Evolutionary conservation across 2,888 invertebrate genomes (phyloP), one percentile per base, ranked within the genome.

Genomic region (Sphaerophoria taeniata): DNA sequence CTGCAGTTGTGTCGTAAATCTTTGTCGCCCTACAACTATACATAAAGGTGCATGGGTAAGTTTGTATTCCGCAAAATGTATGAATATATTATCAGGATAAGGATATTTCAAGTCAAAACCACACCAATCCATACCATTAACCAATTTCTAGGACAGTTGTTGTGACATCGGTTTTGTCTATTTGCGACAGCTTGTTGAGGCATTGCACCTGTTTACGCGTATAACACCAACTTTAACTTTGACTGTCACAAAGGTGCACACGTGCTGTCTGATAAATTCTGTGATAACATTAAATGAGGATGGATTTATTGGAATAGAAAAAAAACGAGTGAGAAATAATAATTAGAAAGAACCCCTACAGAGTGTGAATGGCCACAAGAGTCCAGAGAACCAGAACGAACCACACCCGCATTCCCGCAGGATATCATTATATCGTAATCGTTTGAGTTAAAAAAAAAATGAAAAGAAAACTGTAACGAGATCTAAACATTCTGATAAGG

Each of bases 1-100:
- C 67, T 85, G 81, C 85, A 85, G 85, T 85, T 80, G 85, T 85
- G 73, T 65, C 76, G 81, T 85, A 85, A 85, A 85, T 85, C 73
- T 81, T 81, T 73, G 85, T 76, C 81, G 77, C 81, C 77, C 4
- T 39, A 9, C 9, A 63, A 24, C 24, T 55, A 55, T 12, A 78
- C 81, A 39, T 65, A 45, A 65, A 47, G 70, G 72, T 72, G 65
- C 67, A 71, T 61, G 67, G 1, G 24, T 24, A 2, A 24, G 24
- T 24, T 24, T 24, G 24, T 24, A 24, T 24, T 24, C 24, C 24
- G 2, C 24, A 24, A 24, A 24, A 24, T 24, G 24, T 24, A 77
- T 85, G 72, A 63, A 77, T 67, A 67, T 80, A 70, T 72, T 63
- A 81, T 81, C 69, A 49, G 77, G 76, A 77, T 73, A 80, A 81